Conservation (phyloP, 2,113 vertebrate genomes). For the Chaetura pelagica region DNA sequence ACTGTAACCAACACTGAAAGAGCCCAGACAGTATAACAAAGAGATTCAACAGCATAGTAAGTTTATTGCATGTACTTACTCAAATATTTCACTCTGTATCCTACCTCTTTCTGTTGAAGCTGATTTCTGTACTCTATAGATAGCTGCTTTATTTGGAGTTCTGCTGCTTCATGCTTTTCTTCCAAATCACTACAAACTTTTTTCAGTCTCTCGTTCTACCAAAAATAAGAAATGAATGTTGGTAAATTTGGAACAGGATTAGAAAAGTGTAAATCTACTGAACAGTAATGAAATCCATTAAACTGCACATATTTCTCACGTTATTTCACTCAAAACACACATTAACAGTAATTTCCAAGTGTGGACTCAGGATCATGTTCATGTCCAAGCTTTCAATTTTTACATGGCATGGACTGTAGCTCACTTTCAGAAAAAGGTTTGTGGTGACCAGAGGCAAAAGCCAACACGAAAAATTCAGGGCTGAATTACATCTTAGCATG, state of each 20-base stretch:
- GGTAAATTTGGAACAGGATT: background rate
- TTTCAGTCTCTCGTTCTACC: slow-evolving; percentile 89
- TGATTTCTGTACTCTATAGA: slow-evolving; percentile 88
- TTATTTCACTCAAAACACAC: background rate
- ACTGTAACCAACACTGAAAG: background rate
- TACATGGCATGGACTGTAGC: background rate
- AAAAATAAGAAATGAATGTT: slow-evolving; percentile 10
- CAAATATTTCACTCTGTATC: background rate
- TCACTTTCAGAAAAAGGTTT: background rate
- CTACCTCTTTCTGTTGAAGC: slow-evolving; percentile 94
- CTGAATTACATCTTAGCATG: background rate
- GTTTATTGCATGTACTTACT: background rate
- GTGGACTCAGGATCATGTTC: fast-evolving
- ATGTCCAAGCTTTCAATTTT: background rate
- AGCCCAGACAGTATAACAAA: background rate
- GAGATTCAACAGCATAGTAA: background rate
- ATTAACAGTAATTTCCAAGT: background rate
- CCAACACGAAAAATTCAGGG: background rate
- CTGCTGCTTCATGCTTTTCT: slow-evolving; percentile 92
- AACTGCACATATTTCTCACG: background rate
- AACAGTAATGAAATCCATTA: background rate
- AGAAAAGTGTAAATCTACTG: background rate
- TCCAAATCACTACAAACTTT: slow-evolving; percentile 89
- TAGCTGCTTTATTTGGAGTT: slow-evolving; percentile 92
- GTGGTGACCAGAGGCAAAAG: background rate